These are phyloP conservation scores for Calephelis nemesis DNA, from an alignment of 1,140 invertebrate species.

Conservation along the genomic window DNA sequence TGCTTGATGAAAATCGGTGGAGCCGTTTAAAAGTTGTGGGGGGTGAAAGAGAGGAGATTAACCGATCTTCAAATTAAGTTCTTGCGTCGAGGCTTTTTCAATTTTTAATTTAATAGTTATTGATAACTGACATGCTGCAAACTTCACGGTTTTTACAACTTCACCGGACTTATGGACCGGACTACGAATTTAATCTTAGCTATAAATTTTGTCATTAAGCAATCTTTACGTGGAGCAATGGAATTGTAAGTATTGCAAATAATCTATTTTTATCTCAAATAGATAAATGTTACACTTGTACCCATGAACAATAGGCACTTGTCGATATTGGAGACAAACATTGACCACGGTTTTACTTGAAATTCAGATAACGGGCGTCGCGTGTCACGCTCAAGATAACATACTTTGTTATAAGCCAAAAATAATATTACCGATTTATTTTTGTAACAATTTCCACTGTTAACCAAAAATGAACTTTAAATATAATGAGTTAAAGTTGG, in stretches of 20 bases:
- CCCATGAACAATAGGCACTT: constrained; percentile 43
- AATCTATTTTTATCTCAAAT: background rate
- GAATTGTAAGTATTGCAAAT: background rate
- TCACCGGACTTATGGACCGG: too few relatives aligned
- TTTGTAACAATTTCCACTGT: background rate
- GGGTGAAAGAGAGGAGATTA: too few relatives aligned
- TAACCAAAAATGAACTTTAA: constrained; percentile 1
- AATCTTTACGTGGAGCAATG: too few relatives aligned
- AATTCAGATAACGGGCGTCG: constrained; percentile 61
- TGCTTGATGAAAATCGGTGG: too few relatives aligned
- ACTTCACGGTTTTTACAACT: too few relatives aligned
- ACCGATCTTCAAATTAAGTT: too few relatives aligned
- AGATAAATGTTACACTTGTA: background rate
- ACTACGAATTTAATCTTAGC: too few relatives aligned
- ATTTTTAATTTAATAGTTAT: too few relatives aligned
- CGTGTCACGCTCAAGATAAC: constrained; percentile 53
- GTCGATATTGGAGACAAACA: constrained; percentile 55
- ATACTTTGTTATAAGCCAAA: constrained; percentile 38
- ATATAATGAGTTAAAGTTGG: background rate
- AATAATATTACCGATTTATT: constrained; percentile 28
- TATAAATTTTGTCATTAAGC: too few relatives aligned
- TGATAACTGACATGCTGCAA: too few relatives aligned
- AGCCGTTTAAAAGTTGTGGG: too few relatives aligned
- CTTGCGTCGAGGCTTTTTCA: too few relatives aligned
- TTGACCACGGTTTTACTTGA: constrained; percentile 62